These are phyloP conservation scores for Aquatica leii DNA, from an alignment of 2,888 invertebrate genomes.

Conservation along the genomic window DNA sequence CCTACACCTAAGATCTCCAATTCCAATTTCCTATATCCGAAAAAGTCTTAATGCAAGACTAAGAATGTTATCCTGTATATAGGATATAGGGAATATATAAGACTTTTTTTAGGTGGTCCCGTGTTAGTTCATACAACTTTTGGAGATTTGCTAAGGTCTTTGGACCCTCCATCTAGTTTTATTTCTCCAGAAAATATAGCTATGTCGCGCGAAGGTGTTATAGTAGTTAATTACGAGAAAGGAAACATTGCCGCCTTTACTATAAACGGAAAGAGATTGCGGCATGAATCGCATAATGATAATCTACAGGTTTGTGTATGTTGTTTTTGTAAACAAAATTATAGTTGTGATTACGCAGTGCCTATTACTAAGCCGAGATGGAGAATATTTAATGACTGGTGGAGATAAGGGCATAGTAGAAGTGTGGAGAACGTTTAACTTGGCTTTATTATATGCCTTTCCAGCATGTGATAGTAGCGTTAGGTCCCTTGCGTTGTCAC, in stretches of 20 bases:
- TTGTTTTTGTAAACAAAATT: too few species aligned
- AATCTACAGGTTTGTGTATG: constrained; percentile 89
- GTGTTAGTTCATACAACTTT: constrained; percentile 97
- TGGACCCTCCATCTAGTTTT: constrained; percentile 81
- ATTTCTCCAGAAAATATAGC: constrained; percentile 85
- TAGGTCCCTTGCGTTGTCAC: constrained; percentile 92
- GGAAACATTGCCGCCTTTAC: constrained; percentile 95
- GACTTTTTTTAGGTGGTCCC: constrained; percentile 84
- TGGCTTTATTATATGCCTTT: constrained; percentile 96
- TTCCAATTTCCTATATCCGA: too few species aligned
- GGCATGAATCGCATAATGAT: constrained; percentile 93
- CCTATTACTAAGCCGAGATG: constrained; percentile 93
- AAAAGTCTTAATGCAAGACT: too few species aligned
- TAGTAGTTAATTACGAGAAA: constrained; percentile 91
- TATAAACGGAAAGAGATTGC: constrained; percentile 88
- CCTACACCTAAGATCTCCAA: too few species aligned
- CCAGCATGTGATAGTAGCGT: constrained; percentile 97
- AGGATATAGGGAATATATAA: too few species aligned
- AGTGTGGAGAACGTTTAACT: constrained; percentile 97
- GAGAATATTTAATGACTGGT: constrained; percentile 98
- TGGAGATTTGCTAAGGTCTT: constrained; percentile 93
- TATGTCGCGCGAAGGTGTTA: constrained; percentile 95
- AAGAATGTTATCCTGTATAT: too few species aligned
- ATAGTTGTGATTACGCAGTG: too few species aligned
- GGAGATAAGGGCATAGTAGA: constrained; percentile 97